Base-by-base conservation (phyloP, 2,888 invertebrate genomes). In the Heliconius ethilla region DNA sequence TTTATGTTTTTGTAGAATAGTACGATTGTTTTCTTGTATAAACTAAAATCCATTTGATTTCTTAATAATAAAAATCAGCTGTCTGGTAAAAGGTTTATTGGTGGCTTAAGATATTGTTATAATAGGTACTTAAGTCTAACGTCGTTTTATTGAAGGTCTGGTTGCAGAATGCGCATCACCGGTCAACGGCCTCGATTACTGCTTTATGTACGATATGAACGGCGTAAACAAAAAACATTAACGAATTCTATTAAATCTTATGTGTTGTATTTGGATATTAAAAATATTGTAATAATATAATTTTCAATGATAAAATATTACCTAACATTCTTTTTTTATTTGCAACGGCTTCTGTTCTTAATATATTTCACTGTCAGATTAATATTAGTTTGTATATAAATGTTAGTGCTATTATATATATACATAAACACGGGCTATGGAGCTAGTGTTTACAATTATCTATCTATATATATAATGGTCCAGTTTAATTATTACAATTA, bases 141-240 rank as follows among this genome's bases (percentile, higher is more conserved):
- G 40, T 27, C 29, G 40, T 27, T 74, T 45, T 65, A 74, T 74
- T 63, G 63, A 74, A 74, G 63, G 62, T 74, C 65, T 65, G 45
- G 45, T 74, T 74, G 74, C 65, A 65, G 63, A 74, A 74, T 74
- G 40, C 29, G 74, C 45, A 74, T 74, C 74, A 63, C 27, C 74
- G 74, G 74, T 74, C 74, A 74, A 65, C 62, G 74, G 45, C 65
- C 74, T 74, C 65, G 63, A 74, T 45, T 65, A 45, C 40, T 63
- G 63, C 27, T 40, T 63, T 40, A 65, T 73, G 22, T 40, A 25
- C 69, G 33, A 59, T 59, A 72, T 63, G 45, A 63, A 27, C 62
- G 25, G 74, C 65, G 22, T 74, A 65, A 27, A 74, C 45, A 65
- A 74, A 45, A 45, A 45, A 62, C 13, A 18, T 29, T 74, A 27